These are phyloP conservation scores for Panagrolaimus sp. DNA, from an alignment of 1,140 invertebrate genomes.

Conservation along the genomic window DNA sequence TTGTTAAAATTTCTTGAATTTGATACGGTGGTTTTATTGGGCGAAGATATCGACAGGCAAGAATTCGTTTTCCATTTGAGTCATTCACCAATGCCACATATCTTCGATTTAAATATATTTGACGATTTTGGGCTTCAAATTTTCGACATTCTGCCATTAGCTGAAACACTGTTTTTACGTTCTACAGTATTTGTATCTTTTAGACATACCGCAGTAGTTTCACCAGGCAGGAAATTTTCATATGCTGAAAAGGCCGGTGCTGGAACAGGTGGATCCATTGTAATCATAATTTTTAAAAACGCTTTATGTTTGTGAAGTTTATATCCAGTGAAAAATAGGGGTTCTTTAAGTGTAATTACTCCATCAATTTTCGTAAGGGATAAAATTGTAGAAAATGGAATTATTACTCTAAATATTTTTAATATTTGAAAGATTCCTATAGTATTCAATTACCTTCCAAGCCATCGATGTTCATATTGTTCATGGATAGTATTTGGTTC, in stretches of 20 bases:
- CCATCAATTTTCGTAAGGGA: constrained; percentile 39
- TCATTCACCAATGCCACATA: constrained; percentile 24
- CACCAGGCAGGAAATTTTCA: neutral
- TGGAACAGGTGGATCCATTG: constrained; percentile 30
- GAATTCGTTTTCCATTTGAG: constrained; percentile 25
- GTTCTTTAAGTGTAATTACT: constrained; percentile 24
- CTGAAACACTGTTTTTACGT: neutral
- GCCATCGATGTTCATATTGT: constrained; percentile 30
- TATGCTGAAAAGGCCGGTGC: constrained; percentile 5
- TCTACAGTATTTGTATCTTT: neutral
- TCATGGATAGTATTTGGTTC: constrained; percentile 41
- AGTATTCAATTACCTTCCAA: constrained; percentile 12
- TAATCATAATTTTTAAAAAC: constrained; percentile 30
- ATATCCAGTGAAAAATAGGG: constrained; percentile 39
- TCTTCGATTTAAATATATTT: constrained; percentile 23
- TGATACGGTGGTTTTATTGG: constrained; percentile 1
- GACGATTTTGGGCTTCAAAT: constrained; percentile 10
- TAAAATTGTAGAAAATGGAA: constrained; percentile 35
- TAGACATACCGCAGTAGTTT: neutral
- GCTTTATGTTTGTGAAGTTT: constrained; percentile 18
- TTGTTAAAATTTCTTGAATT: constrained; percentile 17
- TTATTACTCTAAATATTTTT: neutral
- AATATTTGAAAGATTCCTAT: too few relatives aligned
- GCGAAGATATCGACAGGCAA: constrained; percentile 10
- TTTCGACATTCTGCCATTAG: constrained; percentile 5